phyloP scores from a whole-genome alignment of 2,888 invertebrate genomes.

The Gibbula magus region DNA sequence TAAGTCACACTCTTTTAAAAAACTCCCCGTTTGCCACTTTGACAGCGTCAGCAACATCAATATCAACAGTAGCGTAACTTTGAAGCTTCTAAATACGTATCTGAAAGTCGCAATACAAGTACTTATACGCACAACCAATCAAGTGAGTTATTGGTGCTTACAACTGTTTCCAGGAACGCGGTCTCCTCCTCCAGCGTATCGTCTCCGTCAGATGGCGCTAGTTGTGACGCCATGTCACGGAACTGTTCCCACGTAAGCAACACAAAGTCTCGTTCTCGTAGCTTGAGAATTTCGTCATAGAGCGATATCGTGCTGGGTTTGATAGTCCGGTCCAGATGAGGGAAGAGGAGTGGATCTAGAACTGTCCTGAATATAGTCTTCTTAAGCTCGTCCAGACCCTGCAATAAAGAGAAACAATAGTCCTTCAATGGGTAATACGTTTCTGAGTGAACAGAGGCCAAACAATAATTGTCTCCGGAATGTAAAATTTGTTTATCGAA shows the following conservation, averaged over 20 bases:
- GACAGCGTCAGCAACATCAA: no score
- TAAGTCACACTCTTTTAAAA: no score
- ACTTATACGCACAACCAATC: no score
- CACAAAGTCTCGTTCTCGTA: slow-evolving; percentile 35
- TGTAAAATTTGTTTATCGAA: no score
- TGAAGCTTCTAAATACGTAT: no score
- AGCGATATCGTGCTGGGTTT: slow-evolving; percentile 29
- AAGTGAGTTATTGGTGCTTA: no score
- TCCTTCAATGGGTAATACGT: no score
- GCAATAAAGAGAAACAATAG: background rate
- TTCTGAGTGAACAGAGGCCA: no score
- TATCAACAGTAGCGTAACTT: no score
- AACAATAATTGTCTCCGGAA: no score
- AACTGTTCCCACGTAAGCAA: slow-evolving; percentile 37
- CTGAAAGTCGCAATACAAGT: no score
- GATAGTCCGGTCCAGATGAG: slow-evolving; percentile 24
- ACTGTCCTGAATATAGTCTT: slow-evolving; percentile 29
- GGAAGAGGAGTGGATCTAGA: slow-evolving; percentile 27
- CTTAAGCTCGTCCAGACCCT: slow-evolving; percentile 42
- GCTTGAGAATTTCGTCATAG: slow-evolving; percentile 37
- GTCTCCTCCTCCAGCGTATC: slow-evolving; percentile 26
- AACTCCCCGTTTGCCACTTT: no score
- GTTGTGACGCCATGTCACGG: background rate
- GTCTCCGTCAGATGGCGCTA: background rate
- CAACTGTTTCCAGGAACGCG: slow-evolving; percentile 29